Percentiles rank a stretch among this genome's conserved stretches.
phyloP scores from a whole-genome alignment of 2,888 invertebrate species.

The Thymelicus sylvestris region DNA sequence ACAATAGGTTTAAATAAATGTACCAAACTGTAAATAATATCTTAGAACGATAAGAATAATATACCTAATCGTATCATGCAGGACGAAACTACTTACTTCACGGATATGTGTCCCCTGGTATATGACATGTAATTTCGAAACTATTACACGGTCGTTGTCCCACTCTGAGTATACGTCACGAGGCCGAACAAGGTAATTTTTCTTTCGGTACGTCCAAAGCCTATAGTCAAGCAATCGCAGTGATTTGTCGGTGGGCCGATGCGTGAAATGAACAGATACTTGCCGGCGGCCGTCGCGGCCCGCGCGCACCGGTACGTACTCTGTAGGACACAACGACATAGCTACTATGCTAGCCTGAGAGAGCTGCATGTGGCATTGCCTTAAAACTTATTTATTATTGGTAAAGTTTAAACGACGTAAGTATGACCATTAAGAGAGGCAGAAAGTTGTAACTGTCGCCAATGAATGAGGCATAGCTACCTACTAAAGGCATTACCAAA shows the following conservation, averaged over 20 bases:
- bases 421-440: too few species aligned
- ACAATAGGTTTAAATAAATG: too few species aligned
- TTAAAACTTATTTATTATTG: too few species aligned
- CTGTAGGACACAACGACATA: background rate
- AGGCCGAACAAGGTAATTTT: background rate
- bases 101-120: too few species aligned
- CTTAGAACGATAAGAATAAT: too few species aligned
- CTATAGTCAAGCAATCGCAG: conserved; percentile 22
- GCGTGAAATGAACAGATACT: conserved; percentile 50
- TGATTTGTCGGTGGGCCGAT: conserved; percentile 47
- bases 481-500: too few species aligned
- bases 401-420: too few species aligned
- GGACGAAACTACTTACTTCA: too few species aligned
- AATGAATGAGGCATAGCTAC: too few species aligned
- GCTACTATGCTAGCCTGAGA: background rate
- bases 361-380: background rate
- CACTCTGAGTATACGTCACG: background rate
- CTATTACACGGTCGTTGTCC: conserved; percentile 9
- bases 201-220: conserved; percentile 4
- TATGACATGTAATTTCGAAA: background rate
- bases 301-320: conserved; percentile 18
- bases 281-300: conserved; percentile 31
- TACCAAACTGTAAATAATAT: too few species aligned
- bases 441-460: too few species aligned
- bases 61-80: too few species aligned